Evolutionary conservation across 2,888 invertebrate genomes (phyloP).

Genomic region (Pristionchus maxplancki): DNA sequence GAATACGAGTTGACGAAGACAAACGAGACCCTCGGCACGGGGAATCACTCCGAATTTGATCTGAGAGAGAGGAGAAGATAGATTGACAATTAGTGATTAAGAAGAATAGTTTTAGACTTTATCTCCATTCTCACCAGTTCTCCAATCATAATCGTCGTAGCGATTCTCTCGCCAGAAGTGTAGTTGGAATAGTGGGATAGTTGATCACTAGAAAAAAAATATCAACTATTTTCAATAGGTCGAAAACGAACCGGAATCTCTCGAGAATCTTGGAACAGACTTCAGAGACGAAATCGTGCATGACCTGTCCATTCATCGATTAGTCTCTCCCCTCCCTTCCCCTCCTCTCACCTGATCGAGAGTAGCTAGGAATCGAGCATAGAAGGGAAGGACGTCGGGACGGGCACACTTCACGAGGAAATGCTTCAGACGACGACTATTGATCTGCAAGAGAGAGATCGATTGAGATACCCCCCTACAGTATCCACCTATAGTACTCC

Average conservation of each 20-base stretch:
- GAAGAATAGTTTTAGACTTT: background rate
- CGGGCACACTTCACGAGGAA: slow-evolving; percentile 43
- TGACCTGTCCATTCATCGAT: slow-evolving; percentile 55
- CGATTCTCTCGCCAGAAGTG: background rate
- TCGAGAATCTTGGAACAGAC: slow-evolving; percentile 15
- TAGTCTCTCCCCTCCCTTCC: background rate
- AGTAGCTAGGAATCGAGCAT: slow-evolving; percentile 71
- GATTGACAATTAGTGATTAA: background rate
- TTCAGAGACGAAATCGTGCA: slow-evolving; percentile 54
- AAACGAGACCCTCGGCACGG: slow-evolving; percentile 74
- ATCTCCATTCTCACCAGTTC: background rate
- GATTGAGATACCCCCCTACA: background rate
- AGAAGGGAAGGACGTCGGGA: slow-evolving; percentile 69
- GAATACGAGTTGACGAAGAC: slow-evolving; percentile 71
- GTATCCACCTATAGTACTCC: background rate
- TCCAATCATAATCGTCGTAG: slow-evolving; percentile 37
- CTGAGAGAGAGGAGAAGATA: slow-evolving; percentile 52
- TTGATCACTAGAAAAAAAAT: too few species aligned
- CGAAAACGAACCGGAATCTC: slow-evolving; percentile 16
- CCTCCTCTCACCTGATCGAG: slow-evolving; percentile 61
- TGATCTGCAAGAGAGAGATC: slow-evolving; percentile 32
- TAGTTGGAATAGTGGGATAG: background rate
- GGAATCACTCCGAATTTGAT: slow-evolving; percentile 73
- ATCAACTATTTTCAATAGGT: too few species aligned
- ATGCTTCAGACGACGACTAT: slow-evolving; percentile 41